phyloP scores from a whole-genome alignment of 2,888 invertebrate genomes.

The Parnassius smintheus region DNA sequence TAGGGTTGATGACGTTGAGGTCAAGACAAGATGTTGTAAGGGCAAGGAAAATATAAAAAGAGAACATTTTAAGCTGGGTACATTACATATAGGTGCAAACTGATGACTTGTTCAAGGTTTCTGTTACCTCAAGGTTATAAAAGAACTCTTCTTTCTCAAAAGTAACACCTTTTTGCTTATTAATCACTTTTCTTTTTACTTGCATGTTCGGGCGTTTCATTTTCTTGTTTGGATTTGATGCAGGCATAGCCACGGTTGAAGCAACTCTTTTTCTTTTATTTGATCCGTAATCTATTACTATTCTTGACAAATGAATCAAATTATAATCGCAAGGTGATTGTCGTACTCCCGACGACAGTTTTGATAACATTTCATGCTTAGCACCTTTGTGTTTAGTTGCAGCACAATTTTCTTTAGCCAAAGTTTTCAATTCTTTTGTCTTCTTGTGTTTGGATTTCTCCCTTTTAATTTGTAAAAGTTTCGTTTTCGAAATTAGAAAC shows the following conservation, averaged over 20 bases:
- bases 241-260: conserved; percentile 53
- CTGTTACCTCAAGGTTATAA: conserved; percentile 65
- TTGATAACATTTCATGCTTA: conserved; percentile 46
- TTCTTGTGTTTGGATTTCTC: conserved; percentile 44
- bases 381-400: conserved; percentile 45
- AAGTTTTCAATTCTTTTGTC: conserved; percentile 42
- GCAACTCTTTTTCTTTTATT: conserved; percentile 60
- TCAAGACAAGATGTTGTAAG: too few relatives aligned
- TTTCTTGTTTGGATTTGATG: conserved; percentile 56
- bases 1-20: too few relatives aligned
- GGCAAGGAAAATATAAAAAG: too few relatives aligned
- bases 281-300: conserved; percentile 60
- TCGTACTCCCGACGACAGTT: conserved; percentile 41
- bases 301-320: conserved; percentile 61
- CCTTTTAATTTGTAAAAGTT: conserved; percentile 54
- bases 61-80: too few relatives aligned
- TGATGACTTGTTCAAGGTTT: background rate
- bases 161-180: conserved; percentile 45
- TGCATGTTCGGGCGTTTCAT: conserved; percentile 59
- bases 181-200: conserved; percentile 47
- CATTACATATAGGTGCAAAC: too few relatives aligned
- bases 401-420: conserved; percentile 51
- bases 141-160: conserved; percentile 67
- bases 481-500: conserved; percentile 66
- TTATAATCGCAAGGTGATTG: conserved; percentile 57